phyloP scores from a whole-genome alignment of 2,888 invertebrate species.

The Orthosia gracilis region DNA sequence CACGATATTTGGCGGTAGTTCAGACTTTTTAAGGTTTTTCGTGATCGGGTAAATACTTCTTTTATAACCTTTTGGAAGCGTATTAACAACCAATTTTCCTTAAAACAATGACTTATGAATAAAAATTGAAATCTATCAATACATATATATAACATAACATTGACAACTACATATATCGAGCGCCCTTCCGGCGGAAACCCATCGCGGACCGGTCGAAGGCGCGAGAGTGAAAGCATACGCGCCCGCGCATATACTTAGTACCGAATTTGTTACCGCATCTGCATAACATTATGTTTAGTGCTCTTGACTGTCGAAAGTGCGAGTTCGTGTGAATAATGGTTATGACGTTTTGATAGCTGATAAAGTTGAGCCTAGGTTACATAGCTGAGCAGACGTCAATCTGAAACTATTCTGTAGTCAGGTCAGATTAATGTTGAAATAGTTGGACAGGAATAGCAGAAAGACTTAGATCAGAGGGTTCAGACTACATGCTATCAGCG shows the following conservation, averaged over 20 bases:
- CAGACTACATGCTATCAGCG: not conserved
- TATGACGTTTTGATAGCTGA: constrained; percentile 23
- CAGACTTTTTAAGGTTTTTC: no score
- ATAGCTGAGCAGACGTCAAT: not conserved
- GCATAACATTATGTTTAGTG: constrained; percentile 55
- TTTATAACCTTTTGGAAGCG: no score
- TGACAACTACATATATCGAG: constrained; percentile 51
- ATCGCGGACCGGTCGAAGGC: constrained; percentile 66
- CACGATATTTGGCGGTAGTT: no score
- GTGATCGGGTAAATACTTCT: no score
- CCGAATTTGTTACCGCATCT: constrained; percentile 67
- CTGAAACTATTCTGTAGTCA: not conserved
- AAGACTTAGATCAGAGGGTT: not conserved
- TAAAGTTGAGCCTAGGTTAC: not conserved
- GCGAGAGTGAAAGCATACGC: constrained; percentile 79
- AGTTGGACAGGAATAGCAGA: not conserved
- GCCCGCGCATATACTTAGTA: constrained; percentile 60
- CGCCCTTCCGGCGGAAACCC: constrained; percentile 72
- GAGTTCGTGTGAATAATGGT: constrained; percentile 44
- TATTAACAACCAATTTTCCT: no score
- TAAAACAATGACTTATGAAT: not conserved
- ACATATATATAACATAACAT: constrained; percentile 42
- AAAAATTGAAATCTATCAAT: constrained; percentile 4
- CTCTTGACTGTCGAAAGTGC: constrained; percentile 51
- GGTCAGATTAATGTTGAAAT: constrained; percentile 16